Base-by-base conservation (phyloP, 2,797 vertebrate species). In the Odontamblyopus lacepedii region DNA sequence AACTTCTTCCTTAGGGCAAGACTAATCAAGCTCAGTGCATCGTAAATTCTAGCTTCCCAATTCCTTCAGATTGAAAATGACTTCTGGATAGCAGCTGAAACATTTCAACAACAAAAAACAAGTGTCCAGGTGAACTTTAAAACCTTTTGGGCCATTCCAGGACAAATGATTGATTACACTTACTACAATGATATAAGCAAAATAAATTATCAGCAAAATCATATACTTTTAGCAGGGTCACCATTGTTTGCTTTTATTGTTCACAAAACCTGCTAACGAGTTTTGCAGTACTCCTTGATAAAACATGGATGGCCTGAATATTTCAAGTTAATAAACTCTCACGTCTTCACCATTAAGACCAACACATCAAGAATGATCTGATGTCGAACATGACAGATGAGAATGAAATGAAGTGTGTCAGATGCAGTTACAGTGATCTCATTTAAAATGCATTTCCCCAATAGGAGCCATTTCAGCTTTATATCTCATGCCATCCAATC, bases 361-460 rank as follows among this genome's bases (percentile, higher is more conserved):
- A 85, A 81, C 83, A 87, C 94, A 93, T 91, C 89, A 93, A 90
- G 85, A 86, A 95, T 92, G 89, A 90, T 93, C 83, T 80, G 87
- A 92, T 80, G 75, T 88, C 84, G 85, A 93, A 91, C 76, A 92
- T 96, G 95, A 96, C 57, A 85, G 91, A 96, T 95, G 94, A 91
- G 92, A 93, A 95, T 94, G 93, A 95, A 95, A 96, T 96, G 94
- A 95, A 95, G 92, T 95, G 93, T 95, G 91, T 90, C 94, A 92
- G 95, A 93, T 91, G 91, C 89, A 87, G 90, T 91, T 91, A 93
- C 90, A 93, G 86, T 92, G 89, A 92, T 92, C 91, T 95, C 88
- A 87, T 93, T 95, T 80, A 90, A 88, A 88, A 91, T 88, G 74
- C 86, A 74, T 92, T 91, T 94, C 86, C 73, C 73, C 84, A 77